phyloP scores from a whole-genome alignment of 2,888 invertebrate species.

The Acanthacorydalis orientalis region DNA sequence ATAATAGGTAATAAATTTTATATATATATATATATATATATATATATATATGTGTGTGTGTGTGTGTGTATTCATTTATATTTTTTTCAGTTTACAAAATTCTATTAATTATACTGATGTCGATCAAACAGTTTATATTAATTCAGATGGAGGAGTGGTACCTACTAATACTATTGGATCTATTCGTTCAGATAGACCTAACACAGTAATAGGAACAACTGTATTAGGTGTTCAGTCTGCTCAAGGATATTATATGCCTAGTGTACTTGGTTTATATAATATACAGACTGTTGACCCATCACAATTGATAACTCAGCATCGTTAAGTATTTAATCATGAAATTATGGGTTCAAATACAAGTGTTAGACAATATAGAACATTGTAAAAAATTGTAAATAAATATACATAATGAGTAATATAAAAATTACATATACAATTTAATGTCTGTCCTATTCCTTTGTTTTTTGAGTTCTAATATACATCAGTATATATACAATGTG shows the following conservation, averaged over 20 bases:
- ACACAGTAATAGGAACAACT: conserved; percentile 3
- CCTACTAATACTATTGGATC: background rate
- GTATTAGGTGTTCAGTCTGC: conserved; percentile 4
- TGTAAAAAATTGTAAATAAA: background rate
- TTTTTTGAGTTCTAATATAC: no score
- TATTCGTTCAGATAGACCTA: background rate
- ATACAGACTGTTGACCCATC: conserved; percentile 4
- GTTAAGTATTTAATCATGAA: background rate
- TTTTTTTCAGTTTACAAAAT: background rate
- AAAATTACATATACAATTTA: no score
- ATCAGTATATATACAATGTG: no score
- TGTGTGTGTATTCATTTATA: background rate
- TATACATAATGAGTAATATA: no score
- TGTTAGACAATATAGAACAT: background rate
- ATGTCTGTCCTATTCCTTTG: no score
- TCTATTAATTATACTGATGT: conserved; percentile 3
- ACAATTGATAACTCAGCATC: conserved; percentile 4
- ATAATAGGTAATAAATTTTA: background rate
- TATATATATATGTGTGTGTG: background rate
- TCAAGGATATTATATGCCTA: conserved; percentile 8
- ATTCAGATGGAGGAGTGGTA: conserved; percentile 1
- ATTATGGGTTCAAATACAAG: background rate
- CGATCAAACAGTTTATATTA: conserved; percentile 3
- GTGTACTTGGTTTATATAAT: conserved; percentile 6
- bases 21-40: background rate